Base-by-base conservation (phyloP, 2,888 invertebrate genomes). In the Drosophila ustulata region DNA sequence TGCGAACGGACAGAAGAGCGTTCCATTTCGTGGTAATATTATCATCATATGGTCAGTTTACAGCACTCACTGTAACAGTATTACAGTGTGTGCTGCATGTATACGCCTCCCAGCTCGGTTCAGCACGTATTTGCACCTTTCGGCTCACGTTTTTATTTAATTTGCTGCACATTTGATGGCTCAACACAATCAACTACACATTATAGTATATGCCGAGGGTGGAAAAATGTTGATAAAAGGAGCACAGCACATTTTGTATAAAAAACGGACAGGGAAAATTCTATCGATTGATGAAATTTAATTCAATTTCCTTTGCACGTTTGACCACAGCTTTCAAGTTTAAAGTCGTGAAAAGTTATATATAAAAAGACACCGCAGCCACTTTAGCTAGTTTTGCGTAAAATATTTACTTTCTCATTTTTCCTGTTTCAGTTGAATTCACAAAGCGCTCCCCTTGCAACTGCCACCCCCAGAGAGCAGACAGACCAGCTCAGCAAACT, bases 21-120 rank as follows among this genome's bases (percentile, higher is more conserved):
- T n/a, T 8, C 8, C 13, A n/a, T 30, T 30, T 13, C 47, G 59
- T 74, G 71, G 51, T 82, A 81, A 62, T 66, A 69, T 82, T 74
- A 78, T 82, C 76, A 78, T 81, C 78, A 80, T 81, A 72, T 79
- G 81, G 71, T 69, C 69, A 82, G 41, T 39, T 66, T 51, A 62
- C 53, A 11, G n/a, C 5, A 51, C 23, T 41, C 23, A 37, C 8
- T 37, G 6, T 49, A 23, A 7, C 0, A 7, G 32, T 37, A 4
- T n/a, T 1, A 7, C 7, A 39, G 23, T 49, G 18, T 39, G 7
- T 49, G 25, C 9, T 37, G 13, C 28, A 26, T 26, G 1, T 18
- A 18, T 18, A 18, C 18, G 18, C 18, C 18, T 1, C 18, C 18
- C 18, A 18, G 18, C 18, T 18, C 18, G 18, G 43, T 34, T 47